Evolutionary conservation across 2,888 invertebrate species (phyloP).

Genomic region (Gymnosoma rotundatum): DNA sequence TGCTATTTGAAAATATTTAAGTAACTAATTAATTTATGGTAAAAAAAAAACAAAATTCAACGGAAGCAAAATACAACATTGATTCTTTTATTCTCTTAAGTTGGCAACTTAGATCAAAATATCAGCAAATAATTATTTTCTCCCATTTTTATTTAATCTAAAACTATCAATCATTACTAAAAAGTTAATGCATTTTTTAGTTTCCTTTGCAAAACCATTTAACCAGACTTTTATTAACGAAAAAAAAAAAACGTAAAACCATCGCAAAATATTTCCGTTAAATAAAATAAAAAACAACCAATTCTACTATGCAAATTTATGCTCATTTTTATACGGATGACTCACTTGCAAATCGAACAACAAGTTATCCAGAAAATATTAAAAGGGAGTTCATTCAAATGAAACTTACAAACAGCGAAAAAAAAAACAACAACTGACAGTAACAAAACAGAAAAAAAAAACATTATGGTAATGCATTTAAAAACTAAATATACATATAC

Average conservation of each 20-base stretch:
- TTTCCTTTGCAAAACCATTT: slow-evolving; percentile 6
- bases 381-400: slow-evolving; percentile 56
- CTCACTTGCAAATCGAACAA: slow-evolving; percentile 53
- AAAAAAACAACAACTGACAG: slow-evolving; percentile 55
- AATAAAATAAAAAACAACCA: slow-evolving; percentile 27
- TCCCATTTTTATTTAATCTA: slow-evolving; percentile 27
- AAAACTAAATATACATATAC: slow-evolving; percentile 13
- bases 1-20: neutral
- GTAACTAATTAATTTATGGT: neutral
- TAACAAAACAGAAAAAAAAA: slow-evolving; percentile 64
- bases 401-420: slow-evolving; percentile 36
- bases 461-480: slow-evolving; percentile 56
- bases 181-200: slow-evolving; percentile 10
- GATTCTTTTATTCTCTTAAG: neutral
- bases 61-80: slow-evolving; percentile 14
- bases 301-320: slow-evolving; percentile 40
- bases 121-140: slow-evolving; percentile 27
- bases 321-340: slow-evolving; percentile 60
- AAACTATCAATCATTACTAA: slow-evolving; percentile 43
- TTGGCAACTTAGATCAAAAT: slow-evolving; percentile 6
- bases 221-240: slow-evolving; percentile 3
- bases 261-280: slow-evolving; percentile 58
- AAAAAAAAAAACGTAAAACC: neutral
- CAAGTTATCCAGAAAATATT: slow-evolving; percentile 32
- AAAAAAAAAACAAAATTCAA: too few species aligned